Evolutionary conservation across 1,140 invertebrate genomes (phyloP).

Genomic region (Melipona quadrifasciata): DNA sequence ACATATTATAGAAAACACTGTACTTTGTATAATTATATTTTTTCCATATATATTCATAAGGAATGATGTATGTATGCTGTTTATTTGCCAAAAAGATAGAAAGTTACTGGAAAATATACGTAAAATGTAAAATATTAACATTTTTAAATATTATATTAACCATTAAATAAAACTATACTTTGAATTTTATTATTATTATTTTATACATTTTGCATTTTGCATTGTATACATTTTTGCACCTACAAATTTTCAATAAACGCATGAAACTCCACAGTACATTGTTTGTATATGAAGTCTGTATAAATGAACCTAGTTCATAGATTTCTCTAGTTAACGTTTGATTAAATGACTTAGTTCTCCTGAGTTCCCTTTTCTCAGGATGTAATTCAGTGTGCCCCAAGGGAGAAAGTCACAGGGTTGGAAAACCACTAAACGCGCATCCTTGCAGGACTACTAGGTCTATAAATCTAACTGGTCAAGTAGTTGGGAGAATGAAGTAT

Average conservation of each 20-base stretch:
- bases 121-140: too few species aligned
- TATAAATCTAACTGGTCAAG: slow-evolving; percentile 21
- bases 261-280: background rate
- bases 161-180: too few species aligned
- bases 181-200: too few species aligned
- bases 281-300: too few species aligned
- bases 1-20: too few species aligned
- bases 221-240: too few species aligned
- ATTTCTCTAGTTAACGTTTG: slow-evolving; percentile 19
- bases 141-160: too few species aligned
- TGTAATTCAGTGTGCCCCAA: slow-evolving; percentile 12
- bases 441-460: slow-evolving; percentile 8
- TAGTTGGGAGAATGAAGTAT: background rate
- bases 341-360: slow-evolving; percentile 5
- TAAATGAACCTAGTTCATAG: background rate
- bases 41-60: too few species aligned
- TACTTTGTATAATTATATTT: too few species aligned
- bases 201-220: too few species aligned
- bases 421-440: slow-evolving; percentile 34
- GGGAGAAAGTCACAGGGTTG: slow-evolving; percentile 22
- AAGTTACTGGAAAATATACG: background rate
- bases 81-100: background rate
- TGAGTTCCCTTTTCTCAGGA: slow-evolving; percentile 2
- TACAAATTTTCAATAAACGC: too few species aligned
- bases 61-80: too few species aligned